phyloP scores from a whole-genome alignment of 2,113 vertebrate species.

The Paratilapia polleni region DNA sequence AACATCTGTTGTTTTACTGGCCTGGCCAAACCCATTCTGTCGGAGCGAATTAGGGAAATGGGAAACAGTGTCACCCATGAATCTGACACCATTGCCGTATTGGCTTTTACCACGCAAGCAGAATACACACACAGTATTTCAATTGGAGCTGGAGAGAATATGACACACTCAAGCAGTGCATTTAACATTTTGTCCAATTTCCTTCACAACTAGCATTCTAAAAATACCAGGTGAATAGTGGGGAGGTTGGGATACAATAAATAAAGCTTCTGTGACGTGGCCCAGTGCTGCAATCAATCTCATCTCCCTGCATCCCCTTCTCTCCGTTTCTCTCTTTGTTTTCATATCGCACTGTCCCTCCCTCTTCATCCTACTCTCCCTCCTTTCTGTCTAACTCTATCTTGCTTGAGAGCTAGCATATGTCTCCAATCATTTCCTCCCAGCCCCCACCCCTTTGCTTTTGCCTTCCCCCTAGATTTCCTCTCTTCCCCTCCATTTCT shows the following conservation, averaged over 20 bases:
- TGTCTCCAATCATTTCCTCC: slow-evolving; percentile 97
- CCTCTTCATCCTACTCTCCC: slow-evolving; percentile 92
- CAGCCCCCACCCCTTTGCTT: slow-evolving; percentile 71
- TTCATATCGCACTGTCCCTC: slow-evolving; percentile 76
- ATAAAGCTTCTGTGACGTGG: slow-evolving; percentile 89
- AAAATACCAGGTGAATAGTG: slow-evolving; percentile 91
- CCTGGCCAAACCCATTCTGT: slow-evolving; percentile 97
- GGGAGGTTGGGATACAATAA: slow-evolving; percentile 89
- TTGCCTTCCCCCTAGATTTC: slow-evolving; percentile 69
- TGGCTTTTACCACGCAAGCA: slow-evolving; percentile 10
- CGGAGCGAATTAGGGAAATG: slow-evolving; percentile 97
- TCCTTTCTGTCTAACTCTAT: slow-evolving; percentile 88
- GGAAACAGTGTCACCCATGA: slow-evolving; percentile 94
- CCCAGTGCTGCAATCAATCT: slow-evolving; percentile 91
- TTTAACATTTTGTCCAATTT: slow-evolving; percentile 83
- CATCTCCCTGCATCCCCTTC: slow-evolving; percentile 67
- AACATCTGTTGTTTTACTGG: slow-evolving; percentile 98
- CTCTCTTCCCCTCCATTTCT: slow-evolving; percentile 55
- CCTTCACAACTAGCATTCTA: slow-evolving; percentile 85
- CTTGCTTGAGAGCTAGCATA: slow-evolving; percentile 98
- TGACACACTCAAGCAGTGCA: slow-evolving; percentile 34
- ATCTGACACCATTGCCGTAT: slow-evolving; percentile 84
- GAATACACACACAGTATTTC: not conserved
- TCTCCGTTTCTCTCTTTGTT: slow-evolving; percentile 63
- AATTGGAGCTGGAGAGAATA: not conserved